Percentiles rank a stretch among this genome's conserved stretches.
phyloP scores from a whole-genome alignment of 1,140 invertebrate genomes.

The Gonatopus flavifemur region DNA sequence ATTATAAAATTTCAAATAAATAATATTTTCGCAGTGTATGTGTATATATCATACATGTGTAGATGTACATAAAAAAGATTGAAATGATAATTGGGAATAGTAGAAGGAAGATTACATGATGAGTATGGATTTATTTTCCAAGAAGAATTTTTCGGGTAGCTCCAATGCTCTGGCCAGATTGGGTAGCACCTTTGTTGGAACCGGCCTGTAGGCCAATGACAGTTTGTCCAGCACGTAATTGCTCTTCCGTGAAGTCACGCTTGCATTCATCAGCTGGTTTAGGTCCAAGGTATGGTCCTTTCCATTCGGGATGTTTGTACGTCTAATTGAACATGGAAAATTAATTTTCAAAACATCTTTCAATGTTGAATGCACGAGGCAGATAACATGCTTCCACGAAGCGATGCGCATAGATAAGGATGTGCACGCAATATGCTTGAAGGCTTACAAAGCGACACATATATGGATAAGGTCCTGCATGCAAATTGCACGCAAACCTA shows the following conservation, averaged over 20 bases:
- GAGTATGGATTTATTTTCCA: slow-evolving; percentile 65
- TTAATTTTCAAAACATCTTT: too few species aligned
- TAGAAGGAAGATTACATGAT: neutral
- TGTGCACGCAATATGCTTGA: too few species aligned
- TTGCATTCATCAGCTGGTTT: slow-evolving; percentile 84
- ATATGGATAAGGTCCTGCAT: too few species aligned
- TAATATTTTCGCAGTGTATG: slow-evolving; percentile 19
- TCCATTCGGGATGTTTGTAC: slow-evolving; percentile 85
- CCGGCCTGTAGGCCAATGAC: slow-evolving; percentile 92
- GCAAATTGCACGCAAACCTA: too few species aligned
- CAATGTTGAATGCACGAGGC: too few species aligned
- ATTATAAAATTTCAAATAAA: slow-evolving; percentile 47
- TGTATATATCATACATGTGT: slow-evolving; percentile 15
- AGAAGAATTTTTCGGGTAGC: slow-evolving; percentile 82
- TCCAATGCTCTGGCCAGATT: slow-evolving; percentile 88
- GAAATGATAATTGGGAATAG: slow-evolving; percentile 22
- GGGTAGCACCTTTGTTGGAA: slow-evolving; percentile 85
- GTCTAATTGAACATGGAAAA: too few species aligned
- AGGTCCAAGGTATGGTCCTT: slow-evolving; percentile 82
- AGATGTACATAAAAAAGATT: slow-evolving; percentile 38
- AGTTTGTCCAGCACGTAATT: slow-evolving; percentile 78
- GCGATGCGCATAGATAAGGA: too few species aligned
- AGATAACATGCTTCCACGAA: too few species aligned
- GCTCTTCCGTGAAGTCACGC: slow-evolving; percentile 87
- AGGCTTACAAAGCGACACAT: too few species aligned